Conservation (phyloP, 2,113 vertebrate genomes). For the Amblyopsis rosae region DNA sequence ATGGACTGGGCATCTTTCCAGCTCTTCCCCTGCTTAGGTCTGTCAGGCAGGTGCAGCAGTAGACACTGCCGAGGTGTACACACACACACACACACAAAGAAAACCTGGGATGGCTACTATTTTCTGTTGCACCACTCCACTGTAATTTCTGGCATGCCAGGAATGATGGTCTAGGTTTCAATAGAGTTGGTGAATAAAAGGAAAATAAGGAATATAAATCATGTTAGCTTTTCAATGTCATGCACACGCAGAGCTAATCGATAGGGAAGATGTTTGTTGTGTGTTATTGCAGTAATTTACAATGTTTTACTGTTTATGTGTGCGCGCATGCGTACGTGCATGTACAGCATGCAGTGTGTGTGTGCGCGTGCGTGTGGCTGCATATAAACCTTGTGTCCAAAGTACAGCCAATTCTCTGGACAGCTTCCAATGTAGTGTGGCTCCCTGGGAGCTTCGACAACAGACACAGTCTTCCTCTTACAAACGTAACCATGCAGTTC, state of each 20-base stretch:
- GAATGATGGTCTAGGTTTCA: background rate
- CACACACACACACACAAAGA: conserved; percentile 1
- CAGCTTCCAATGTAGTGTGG: conserved; percentile 80
- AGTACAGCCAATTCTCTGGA: conserved; percentile 90
- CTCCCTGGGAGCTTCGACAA: conserved; percentile 80
- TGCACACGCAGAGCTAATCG: too few relatives aligned
- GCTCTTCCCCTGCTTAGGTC: conserved; percentile 74
- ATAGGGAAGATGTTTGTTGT: background rate
- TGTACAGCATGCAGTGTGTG: background rate
- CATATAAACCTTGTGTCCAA: conserved; percentile 84
- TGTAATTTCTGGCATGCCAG: too few relatives aligned
- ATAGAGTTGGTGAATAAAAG: background rate
- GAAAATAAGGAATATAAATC: background rate
- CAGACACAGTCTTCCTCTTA: conserved; percentile 79
- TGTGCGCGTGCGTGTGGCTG: background rate
- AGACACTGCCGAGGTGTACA: conserved; percentile 80
- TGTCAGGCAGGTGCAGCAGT: conserved; percentile 82
- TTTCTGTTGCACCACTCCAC: too few relatives aligned
- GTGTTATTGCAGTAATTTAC: background rate
- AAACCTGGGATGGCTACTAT: conserved; percentile 10
- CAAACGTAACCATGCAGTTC: conserved; percentile 83
- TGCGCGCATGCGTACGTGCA: background rate
- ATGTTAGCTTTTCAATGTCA: too few relatives aligned
- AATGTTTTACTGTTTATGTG: background rate
- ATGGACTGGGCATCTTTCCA: conserved; percentile 85